Conservation (phyloP, 2,113 vertebrate genomes). For the Ifrita kowaldi region DNA sequence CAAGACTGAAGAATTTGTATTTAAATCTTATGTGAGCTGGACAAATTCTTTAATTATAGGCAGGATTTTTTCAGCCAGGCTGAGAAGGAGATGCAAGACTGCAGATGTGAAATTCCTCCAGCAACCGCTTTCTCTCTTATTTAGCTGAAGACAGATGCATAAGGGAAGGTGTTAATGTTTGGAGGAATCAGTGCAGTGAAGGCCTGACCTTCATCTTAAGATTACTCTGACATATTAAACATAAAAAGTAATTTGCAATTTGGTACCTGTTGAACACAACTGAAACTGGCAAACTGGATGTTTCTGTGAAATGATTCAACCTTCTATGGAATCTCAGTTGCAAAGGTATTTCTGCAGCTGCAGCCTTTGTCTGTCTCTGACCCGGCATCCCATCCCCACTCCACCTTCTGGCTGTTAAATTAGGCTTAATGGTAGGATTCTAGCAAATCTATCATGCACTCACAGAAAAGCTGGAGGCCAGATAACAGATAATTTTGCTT, state of each 20-base stretch:
- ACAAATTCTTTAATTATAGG: slow-evolving; percentile 12
- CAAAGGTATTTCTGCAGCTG: not conserved
- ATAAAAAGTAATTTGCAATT: not conserved
- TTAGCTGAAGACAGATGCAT: not conserved
- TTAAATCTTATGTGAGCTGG: not conserved
- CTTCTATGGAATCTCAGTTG: not conserved
- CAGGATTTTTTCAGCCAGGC: not conserved
- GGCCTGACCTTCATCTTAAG: not conserved
- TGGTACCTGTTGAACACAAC: not conserved
- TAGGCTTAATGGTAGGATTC: not conserved
- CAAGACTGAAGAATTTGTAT: not conserved
- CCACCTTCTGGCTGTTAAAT: not conserved
- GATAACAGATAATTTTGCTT: not conserved
- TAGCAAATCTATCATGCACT: not conserved
- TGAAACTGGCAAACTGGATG: not conserved
- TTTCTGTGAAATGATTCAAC: not conserved
- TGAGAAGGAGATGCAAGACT: not conserved
- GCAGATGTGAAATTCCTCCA: not conserved
- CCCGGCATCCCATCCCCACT: not conserved
- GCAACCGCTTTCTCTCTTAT: not conserved
- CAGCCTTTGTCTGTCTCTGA: not conserved
- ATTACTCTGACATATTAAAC: not conserved
- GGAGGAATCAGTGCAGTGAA: not conserved
- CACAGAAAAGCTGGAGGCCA: not conserved
- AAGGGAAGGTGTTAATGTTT: not conserved